Base-by-base conservation (phyloP, 1,140 invertebrate species). In the Drosophila triauraria region DNA sequence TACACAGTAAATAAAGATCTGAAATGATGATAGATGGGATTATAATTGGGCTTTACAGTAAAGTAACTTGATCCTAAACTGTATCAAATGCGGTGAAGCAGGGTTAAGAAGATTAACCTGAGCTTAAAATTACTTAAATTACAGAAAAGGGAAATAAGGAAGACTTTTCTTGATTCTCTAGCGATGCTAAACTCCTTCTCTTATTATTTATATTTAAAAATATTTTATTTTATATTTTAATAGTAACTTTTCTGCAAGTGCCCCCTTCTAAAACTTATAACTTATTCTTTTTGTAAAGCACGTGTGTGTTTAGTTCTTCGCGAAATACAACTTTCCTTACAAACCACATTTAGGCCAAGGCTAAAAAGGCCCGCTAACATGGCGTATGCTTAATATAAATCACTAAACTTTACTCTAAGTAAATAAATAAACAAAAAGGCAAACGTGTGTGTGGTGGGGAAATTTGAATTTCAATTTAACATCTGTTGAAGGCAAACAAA, bases 351-450 rank as follows among this genome's bases (percentile, higher is more conserved):
- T 30, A 15, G 67, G 51, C 69, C 69, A 72, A 71, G 69, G 69
- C 38, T 50, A 38, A n/a, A 38, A 30, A 10, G 38, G 47, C 47
- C 61, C 35, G 0, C 48, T 15, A n/a, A 60, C 54, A 23, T 46
- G 53, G 69, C 70, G 70, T 72, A 72, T 72, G 46, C 68, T 72
- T 72, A 51, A 72, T 72, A 72, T 72, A 60, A 70, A 70, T 70
- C 67, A 51, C 40, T 30, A 20, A 59, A 72, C 54, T 60, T 72
- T 43, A 51, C 44, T 32, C 15, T 15, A 43, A 50, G 43, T 35
- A 71, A 72, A 71, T 43, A 42, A 48, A 27, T 25, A 72, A 72
- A 60, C 46, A 44, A 58, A 38, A 35, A 8, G 13, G 13, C 42
- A 57, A 20, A 15, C 13, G 25, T 20, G 38, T 43, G 35, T 47